Evolutionary conservation across 2,113 vertebrate species (phyloP).

Genomic region (Burhinus bistriatus): DNA sequence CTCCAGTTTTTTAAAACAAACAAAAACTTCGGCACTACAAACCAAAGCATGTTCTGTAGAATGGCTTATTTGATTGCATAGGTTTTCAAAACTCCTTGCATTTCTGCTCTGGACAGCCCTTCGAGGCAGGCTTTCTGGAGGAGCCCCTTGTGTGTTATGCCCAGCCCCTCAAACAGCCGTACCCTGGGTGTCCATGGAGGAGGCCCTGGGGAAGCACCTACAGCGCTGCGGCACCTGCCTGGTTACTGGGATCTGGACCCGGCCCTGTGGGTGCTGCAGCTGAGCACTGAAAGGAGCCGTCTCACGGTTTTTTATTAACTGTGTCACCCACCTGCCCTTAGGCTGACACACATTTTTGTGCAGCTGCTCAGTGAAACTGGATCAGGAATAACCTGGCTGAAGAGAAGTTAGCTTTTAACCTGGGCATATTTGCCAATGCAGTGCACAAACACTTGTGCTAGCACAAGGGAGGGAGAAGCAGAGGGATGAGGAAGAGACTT

Average conservation of each 20-base stretch:
- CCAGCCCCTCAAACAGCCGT: background rate
- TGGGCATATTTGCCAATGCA: background rate
- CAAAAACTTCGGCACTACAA: background rate
- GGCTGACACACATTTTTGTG: background rate
- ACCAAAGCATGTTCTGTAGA: background rate
- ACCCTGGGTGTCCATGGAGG: fast-evolving
- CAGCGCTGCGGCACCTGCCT: background rate
- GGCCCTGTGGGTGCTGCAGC: background rate
- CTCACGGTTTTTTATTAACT: background rate
- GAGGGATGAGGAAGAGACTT: background rate
- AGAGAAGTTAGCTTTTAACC: conserved; percentile 37
- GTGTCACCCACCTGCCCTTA: background rate
- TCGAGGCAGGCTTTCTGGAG: background rate
- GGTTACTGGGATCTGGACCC: fast-evolving
- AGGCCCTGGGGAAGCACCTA: background rate
- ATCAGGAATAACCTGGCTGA: background rate
- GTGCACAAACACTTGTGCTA: background rate
- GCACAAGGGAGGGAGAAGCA: background rate
- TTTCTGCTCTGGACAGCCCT: background rate
- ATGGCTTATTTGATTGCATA: background rate
- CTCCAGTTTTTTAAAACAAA: background rate
- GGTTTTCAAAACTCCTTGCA: background rate
- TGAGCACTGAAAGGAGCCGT: fast-evolving
- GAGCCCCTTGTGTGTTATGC: fast-evolving
- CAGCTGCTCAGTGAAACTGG: background rate